Evolutionary conservation across 2,888 invertebrate species (phyloP), one percentile per base, ranked within the genome.

Genomic region (Leucoptera coffeella): DNA sequence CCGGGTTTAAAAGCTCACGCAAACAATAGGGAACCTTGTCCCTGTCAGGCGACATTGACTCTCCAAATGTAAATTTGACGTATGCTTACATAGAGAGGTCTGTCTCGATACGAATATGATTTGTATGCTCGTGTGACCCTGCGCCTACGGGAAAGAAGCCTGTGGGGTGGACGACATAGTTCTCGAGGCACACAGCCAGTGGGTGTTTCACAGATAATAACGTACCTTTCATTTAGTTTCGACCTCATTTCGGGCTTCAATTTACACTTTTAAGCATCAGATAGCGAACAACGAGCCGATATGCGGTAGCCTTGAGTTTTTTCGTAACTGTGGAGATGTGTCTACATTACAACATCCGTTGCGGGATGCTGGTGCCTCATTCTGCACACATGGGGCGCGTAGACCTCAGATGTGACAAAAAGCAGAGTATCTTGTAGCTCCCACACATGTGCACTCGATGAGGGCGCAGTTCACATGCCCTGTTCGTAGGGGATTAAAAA

Each of bases 161-260:
- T 43, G 67, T 69, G 67, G 67, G n/a, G 67, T 65, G 67, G 65
- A 69, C 67, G 65, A 57, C 67, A 67, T 67, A 67, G 59, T 32
- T 60, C 61, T 57, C 48, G 52, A 54, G 49, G 58, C 54, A 59
- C 60, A 41, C 4, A 22, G 61, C 50, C 65, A 59, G 67, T 69
- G 67, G 67, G 67, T 69, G 67, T 64, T 57, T 61, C 65, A 64
- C 64, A 62, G 61, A 65, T 62, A 61, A 65, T 67, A 67, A 67
- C 67, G n/a, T n/a, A n/a, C n/a, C n/a, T n/a, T n/a, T n/a, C n/a
- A n/a, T n/a, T n/a, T n/a, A n/a, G n/a, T n/a, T n/a, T n/a, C n/a
- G n/a, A n/a, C n/a, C n/a, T n/a, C n/a, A n/a, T n/a, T n/a, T n/a
- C n/a, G n/a, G n/a, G n/a, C n/a, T n/a, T n/a, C n/a, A n/a, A n/a